Evolutionary conservation across 1,140 invertebrate genomes (phyloP).

Genomic region (Euura lappo): DNA sequence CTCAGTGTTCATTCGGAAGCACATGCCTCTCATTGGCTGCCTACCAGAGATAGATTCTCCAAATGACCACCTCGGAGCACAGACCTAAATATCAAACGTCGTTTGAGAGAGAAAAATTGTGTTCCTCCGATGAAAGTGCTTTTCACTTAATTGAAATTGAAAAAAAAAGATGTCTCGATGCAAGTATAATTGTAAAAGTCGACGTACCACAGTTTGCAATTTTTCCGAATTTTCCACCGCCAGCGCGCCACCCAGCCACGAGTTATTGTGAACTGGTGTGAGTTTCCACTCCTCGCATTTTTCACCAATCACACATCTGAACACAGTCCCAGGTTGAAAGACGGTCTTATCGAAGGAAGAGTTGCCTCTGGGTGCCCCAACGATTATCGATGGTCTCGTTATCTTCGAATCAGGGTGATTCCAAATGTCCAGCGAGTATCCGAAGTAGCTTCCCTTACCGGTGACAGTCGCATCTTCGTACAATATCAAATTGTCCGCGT

Average conservation of each 20-base stretch:
- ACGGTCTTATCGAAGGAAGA: slow-evolving; percentile 19
- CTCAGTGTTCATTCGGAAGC: background rate
- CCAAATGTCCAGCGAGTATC: background rate
- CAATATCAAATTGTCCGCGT: background rate
- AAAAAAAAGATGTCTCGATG: background rate
- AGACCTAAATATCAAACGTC: background rate
- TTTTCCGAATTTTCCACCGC: slow-evolving; percentile 31
- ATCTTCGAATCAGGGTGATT: background rate
- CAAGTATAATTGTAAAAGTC: background rate
- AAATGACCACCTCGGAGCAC: background rate
- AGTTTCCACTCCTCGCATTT: slow-evolving; percentile 30
- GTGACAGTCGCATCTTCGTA: background rate
- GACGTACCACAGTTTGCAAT: slow-evolving; percentile 40
- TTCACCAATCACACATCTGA: slow-evolving; percentile 28
- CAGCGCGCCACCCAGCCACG: slow-evolving; percentile 43
- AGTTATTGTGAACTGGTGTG: slow-evolving; percentile 29
- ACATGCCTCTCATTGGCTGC: background rate
- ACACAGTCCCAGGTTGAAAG: slow-evolving; percentile 42
- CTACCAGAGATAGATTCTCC: background rate
- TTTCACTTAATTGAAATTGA: background rate
- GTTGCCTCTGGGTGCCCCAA: slow-evolving; percentile 45
- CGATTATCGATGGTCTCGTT: slow-evolving; percentile 25
- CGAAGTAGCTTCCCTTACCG: background rate
- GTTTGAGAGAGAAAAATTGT: background rate
- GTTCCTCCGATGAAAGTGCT: background rate